These are phyloP conservation scores for Osmoderma eremita DNA, from an alignment of 2,888 invertebrate species.

Conservation along the genomic window DNA sequence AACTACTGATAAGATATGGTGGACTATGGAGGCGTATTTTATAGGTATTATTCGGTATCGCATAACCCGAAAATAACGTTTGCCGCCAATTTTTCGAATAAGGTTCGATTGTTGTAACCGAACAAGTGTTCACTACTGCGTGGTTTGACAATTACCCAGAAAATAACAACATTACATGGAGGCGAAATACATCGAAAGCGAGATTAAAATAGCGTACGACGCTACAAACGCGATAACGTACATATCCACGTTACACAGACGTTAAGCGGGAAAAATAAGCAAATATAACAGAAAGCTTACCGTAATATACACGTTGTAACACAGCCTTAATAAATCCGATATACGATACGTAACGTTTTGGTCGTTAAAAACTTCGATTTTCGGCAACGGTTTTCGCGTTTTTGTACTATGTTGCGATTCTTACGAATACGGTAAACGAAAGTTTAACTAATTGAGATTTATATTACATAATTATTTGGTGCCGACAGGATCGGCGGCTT, in stretches of 20 bases:
- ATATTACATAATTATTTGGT: constrained; percentile 63
- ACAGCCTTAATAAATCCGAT: constrained; percentile 56
- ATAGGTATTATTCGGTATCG: constrained; percentile 19
- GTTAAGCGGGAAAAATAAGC: constrained; percentile 32
- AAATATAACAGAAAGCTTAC: constrained; percentile 47
- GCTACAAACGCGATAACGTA: constrained; percentile 31
- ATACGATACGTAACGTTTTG: constrained; percentile 55
- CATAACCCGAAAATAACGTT: constrained; percentile 26
- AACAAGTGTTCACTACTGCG: constrained; percentile 42
- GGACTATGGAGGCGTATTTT: constrained; percentile 22
- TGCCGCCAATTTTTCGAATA: constrained; percentile 41
- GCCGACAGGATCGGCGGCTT: constrained; percentile 61
- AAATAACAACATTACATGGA: constrained; percentile 38
- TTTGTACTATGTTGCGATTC: constrained; percentile 63
- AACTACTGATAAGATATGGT: constrained; percentile 16
- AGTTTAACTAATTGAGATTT: constrained; percentile 58
- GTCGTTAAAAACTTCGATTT: constrained; percentile 58
- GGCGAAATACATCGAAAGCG: constrained; percentile 13
- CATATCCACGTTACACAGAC: constrained; percentile 18
- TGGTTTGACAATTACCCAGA: constrained; percentile 38
- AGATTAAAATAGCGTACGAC: constrained; percentile 27
- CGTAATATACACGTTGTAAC: constrained; percentile 56
- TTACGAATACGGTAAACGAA: constrained; percentile 60
- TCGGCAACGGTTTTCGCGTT: constrained; percentile 61
- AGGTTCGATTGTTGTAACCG: constrained; percentile 36